A percentile compares a stretch with the other conserved stretches of the same genome.
phyloP scores from a whole-genome alignment of 2,113 vertebrate genomes.

The Sarotherodon lohbergeri region DNA sequence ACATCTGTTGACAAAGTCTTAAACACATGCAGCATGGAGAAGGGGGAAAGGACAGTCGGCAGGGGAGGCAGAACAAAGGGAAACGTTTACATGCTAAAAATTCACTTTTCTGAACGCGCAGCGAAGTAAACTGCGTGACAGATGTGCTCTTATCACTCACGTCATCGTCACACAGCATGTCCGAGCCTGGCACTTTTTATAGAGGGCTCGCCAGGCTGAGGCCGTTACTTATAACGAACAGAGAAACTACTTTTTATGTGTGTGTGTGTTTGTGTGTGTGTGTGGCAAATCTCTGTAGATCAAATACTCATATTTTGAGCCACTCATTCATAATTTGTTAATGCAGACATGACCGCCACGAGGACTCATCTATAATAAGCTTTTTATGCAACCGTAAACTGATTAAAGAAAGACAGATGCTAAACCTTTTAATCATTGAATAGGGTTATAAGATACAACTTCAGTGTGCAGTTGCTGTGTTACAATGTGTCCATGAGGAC shows the following conservation, averaged over 20 bases:
- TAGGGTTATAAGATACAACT: neutral
- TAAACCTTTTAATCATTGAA: neutral
- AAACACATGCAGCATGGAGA: constrained; percentile 45
- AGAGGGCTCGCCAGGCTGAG: neutral
- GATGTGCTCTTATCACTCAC: neutral
- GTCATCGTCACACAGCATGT: neutral
- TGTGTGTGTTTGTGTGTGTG: neutral
- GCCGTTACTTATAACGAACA: no score
- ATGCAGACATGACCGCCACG: neutral
- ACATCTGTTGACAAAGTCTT: constrained; percentile 71
- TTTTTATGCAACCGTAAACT: neutral
- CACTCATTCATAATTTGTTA: neutral
- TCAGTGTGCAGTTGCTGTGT: neutral
- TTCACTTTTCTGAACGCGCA: neutral
- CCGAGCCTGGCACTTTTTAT: neutral
- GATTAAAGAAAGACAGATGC: neutral
- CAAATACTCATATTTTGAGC: neutral
- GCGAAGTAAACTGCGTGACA: neutral
- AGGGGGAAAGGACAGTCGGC: neutral
- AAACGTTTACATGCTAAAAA: neutral
- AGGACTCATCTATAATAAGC: neutral
- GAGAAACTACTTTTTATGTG: neutral
- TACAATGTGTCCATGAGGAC: neutral
- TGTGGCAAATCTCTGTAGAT: neutral
- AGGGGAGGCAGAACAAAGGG: neutral